Base-by-base conservation (phyloP, 2,113 vertebrate genomes). In the Sprattus sprattus region DNA sequence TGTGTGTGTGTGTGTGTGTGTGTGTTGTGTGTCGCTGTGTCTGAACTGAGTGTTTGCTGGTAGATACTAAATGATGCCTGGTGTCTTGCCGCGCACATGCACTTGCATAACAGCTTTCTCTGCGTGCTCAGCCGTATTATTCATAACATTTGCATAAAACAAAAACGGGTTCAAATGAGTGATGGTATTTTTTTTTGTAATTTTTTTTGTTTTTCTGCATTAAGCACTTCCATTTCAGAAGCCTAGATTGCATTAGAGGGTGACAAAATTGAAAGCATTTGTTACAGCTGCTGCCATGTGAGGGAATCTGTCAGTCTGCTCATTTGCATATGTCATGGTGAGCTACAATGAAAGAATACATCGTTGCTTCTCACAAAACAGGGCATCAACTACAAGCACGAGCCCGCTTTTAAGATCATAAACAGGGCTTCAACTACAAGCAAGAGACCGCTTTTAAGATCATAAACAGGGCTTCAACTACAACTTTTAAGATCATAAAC, bases 111-210 rank as follows among this genome's bases (percentile, higher is more conserved):
- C 71, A 32, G 28, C 25, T 4, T 4, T 39, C 71, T 78, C n/a
- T n/a, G 60, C 25, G 60, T 54, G 16, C 60, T 25, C 28, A 71
- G 25, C 8, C 28, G 13, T 78, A 15, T 78, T 78, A 32, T 32
- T 78, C 71, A 78, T 15, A 78, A 15, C 25, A 32, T 78, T 78
- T 39, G 71, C 71, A 78, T 78, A 39, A 78, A 78, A 78, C 71
- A 32, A 28, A 78, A 2, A 39, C 39, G 11, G 15, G 64, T 13
- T 78, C 13, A 78, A 32, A 78, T 78, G 71, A 39, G 39, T 32
- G 71, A 10, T 39, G 71, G 28, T 75, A 28, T 28, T 11, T 75
- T 39, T 75, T 78, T 78, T 3, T 32, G 10, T 11, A 2, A 1
- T 32, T 25, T 25, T 32, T 78, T 13, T 39, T 78, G n/a, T n/a